phyloP scores from a whole-genome alignment of 2,797 vertebrate species.

The Sorex maritimensis region DNA sequence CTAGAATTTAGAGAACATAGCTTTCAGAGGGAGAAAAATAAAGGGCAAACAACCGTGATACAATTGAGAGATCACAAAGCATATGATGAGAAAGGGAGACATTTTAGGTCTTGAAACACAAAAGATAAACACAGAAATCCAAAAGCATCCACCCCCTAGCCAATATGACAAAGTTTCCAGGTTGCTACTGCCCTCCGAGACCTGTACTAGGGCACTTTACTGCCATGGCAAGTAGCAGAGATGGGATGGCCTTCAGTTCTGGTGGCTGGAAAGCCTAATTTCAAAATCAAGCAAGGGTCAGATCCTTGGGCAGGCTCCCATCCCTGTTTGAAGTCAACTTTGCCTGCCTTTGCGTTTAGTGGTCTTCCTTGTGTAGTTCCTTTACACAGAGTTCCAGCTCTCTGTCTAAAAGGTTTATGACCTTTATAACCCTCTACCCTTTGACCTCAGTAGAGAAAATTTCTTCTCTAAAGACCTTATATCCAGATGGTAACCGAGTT shows the following conservation, averaged over 20 bases:
- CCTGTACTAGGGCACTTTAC: not conserved
- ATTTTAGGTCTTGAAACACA: not conserved
- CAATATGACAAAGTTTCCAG: not conserved
- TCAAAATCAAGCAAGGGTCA: not conserved
- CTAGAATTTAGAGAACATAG: not conserved
- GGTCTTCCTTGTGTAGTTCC: no score
- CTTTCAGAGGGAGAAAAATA: not conserved
- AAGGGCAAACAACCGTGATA: not conserved
- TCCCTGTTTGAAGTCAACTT: not conserved
- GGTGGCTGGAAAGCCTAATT: not conserved
- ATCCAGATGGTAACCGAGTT: no score
- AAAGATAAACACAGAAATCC: constrained; percentile 43
- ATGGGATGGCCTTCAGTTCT: not conserved
- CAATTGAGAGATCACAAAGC: not conserved
- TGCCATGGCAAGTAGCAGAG: not conserved
- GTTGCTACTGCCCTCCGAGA: constrained; percentile 6
- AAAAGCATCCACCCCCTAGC: not conserved
- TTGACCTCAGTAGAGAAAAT: not conserved
- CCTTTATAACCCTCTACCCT: not conserved
- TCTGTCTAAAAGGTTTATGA: not conserved
- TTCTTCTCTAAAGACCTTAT: not conserved
- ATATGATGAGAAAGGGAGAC: not conserved
- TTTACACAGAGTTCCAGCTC: no score
- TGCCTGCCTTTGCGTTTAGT: no score
- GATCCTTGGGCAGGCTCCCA: not conserved